A percentile compares a stretch with the other conserved stretches of the same genome.
Evolutionary conservation across 2,113 vertebrate species (phyloP).

Genomic region (Caloenas nicobarica): DNA sequence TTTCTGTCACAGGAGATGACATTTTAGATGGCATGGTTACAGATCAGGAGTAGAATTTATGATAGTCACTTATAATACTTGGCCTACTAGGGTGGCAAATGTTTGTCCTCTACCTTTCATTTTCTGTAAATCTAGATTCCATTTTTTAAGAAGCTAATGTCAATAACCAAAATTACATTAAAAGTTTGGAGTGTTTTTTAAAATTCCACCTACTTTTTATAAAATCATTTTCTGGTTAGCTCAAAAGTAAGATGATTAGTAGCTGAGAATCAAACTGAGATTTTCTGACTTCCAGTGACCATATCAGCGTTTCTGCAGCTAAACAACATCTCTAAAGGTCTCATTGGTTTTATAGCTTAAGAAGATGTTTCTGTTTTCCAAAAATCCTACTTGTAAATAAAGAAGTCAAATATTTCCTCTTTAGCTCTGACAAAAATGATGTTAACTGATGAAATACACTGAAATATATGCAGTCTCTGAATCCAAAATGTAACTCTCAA

Average conservation of each 20-base stretch:
- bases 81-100: fast-evolving
- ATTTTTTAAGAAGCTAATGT: not conserved
- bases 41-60: not conserved
- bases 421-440: not conserved
- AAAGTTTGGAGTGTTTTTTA: not conserved
- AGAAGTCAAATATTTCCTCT: not conserved
- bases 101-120: not conserved
- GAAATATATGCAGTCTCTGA: not conserved
- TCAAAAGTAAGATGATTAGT: not conserved
- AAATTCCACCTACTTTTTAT: not conserved
- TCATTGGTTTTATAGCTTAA: not conserved
- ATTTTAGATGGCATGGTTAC: not conserved
- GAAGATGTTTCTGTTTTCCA: not conserved
- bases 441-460: not conserved
- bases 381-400: not conserved
- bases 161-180: not conserved
- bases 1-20: not conserved
- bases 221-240: not conserved
- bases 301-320: not conserved
- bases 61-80: not conserved
- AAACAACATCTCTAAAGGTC: not conserved
- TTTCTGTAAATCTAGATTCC: not conserved
- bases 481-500: not conserved
- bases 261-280: not conserved
- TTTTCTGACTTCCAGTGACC: not conserved